A percentile compares a stretch with the other conserved stretches of the same genome.
These are phyloP conservation scores for Callithrix jacchus DNA, from an alignment of 2,113 vertebrate species.

Conservation along the genomic window DNA sequence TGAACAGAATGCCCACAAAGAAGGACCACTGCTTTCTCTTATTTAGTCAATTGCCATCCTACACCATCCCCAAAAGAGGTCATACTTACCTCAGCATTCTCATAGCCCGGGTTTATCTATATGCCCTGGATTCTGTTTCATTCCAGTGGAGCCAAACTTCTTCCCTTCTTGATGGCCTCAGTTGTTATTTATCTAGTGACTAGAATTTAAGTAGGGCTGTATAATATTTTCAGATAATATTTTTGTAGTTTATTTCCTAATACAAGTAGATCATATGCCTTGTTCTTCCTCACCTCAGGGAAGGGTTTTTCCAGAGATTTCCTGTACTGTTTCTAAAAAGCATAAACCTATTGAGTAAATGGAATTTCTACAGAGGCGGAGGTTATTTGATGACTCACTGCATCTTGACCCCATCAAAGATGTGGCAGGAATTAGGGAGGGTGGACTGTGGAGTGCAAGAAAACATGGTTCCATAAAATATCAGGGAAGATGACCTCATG, in stretches of 20 bases:
- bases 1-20: not conserved
- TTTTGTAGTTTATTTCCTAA: not conserved
- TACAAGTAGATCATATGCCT: not conserved
- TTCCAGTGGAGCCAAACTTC: not conserved
- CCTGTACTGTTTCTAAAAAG: not conserved
- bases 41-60: not conserved
- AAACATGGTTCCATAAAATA: too few species aligned
- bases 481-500: not conserved
- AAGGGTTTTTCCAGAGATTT: not conserved
- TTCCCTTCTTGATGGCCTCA: not conserved
- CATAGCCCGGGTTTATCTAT: not conserved
- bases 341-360: not conserved
- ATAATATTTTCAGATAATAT: not conserved
- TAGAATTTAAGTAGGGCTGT: not conserved
- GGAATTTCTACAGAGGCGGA: not conserved
- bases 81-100: not conserved
- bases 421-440: not conserved
- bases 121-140: not conserved
- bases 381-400: not conserved
- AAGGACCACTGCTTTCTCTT: not conserved
- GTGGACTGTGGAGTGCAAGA: too few species aligned
- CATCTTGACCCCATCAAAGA: not conserved
- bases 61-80: rapidly evolving
- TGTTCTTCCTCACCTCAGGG: not conserved
- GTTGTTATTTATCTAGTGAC: not conserved